These are phyloP conservation scores for Pammene aurita DNA, from an alignment of 2,888 invertebrate species.

Conservation along the genomic window DNA sequence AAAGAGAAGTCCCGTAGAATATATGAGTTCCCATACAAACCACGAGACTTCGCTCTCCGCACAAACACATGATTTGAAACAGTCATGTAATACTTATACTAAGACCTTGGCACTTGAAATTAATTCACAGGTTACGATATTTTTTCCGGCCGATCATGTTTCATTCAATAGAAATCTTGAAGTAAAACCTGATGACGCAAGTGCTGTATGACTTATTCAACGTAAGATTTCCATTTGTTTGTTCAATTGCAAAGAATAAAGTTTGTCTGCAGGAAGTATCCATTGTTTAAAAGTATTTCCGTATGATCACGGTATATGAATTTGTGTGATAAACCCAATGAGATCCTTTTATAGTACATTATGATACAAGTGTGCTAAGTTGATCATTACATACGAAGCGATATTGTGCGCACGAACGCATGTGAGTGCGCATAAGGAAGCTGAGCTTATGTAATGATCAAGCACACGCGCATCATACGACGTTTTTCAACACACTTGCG, in stretches of 20 bases:
- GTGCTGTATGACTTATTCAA: constrained; percentile 57
- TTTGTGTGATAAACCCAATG: too few species aligned
- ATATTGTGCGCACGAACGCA: too few species aligned
- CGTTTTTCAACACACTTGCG: too few species aligned
- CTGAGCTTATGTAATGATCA: too few species aligned
- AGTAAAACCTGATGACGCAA: constrained; percentile 61
- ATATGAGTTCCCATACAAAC: too few species aligned
- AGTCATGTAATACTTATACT: background rate
- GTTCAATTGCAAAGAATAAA: constrained; percentile 60
- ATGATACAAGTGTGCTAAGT: too few species aligned
- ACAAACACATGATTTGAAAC: background rate
- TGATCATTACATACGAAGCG: too few species aligned
- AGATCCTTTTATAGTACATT: too few species aligned
- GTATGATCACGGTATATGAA: background rate
- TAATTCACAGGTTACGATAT: constrained; percentile 35
- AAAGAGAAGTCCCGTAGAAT: too few species aligned
- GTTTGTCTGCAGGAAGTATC: constrained; percentile 47
- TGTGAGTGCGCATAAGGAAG: too few species aligned
- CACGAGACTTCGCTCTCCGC: too few species aligned
- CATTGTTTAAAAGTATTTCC: background rate
- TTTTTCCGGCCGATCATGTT: constrained; percentile 34
- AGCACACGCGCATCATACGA: too few species aligned
- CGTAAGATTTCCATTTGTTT: constrained; percentile 67
- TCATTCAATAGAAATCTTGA: constrained; percentile 41
- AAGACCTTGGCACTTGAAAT: constrained; percentile 39